Conservation (phyloP, 2,888 invertebrate genomes). For the Cyclophora punctaria region DNA sequence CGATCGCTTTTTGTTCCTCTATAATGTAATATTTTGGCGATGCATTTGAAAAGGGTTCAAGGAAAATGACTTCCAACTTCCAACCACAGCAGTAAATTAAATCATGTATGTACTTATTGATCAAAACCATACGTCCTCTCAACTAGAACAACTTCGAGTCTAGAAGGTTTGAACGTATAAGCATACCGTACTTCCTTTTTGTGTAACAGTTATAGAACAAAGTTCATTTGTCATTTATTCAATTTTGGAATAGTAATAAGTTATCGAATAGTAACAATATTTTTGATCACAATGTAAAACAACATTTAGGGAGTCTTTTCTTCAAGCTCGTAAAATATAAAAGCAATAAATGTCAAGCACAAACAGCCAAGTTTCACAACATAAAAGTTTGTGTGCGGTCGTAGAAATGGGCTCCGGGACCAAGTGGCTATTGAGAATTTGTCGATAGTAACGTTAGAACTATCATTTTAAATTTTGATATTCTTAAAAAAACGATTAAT, state of each 20-base stretch:
- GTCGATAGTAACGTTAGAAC: slow-evolving; percentile 38
- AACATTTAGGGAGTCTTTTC: slow-evolving; percentile 39
- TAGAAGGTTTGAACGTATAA: no score
- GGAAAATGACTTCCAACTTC: no score
- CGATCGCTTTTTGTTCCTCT: no score
- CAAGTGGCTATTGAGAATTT: slow-evolving; percentile 51
- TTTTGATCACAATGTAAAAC: slow-evolving; percentile 27
- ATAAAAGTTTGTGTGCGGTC: slow-evolving; percentile 56
- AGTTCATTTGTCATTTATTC: background rate
- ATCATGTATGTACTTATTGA: no score
- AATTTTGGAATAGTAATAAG: background rate
- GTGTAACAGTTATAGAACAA: background rate
- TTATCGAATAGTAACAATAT: background rate
- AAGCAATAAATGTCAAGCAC: slow-evolving; percentile 65
- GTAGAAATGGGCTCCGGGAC: slow-evolving; percentile 36
- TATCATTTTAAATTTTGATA: background rate
- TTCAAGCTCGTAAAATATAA: slow-evolving; percentile 57
- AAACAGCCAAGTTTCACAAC: slow-evolving; percentile 62
- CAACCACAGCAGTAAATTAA: no score
- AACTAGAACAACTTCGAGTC: no score
- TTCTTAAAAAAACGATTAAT: no score
- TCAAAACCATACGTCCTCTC: no score
- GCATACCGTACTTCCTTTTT: no score
- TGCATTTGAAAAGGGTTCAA: no score
- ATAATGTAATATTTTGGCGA: no score